Evolutionary conservation across 2,113 vertebrate genomes (phyloP).

Genomic region (Elachura formosa): DNA sequence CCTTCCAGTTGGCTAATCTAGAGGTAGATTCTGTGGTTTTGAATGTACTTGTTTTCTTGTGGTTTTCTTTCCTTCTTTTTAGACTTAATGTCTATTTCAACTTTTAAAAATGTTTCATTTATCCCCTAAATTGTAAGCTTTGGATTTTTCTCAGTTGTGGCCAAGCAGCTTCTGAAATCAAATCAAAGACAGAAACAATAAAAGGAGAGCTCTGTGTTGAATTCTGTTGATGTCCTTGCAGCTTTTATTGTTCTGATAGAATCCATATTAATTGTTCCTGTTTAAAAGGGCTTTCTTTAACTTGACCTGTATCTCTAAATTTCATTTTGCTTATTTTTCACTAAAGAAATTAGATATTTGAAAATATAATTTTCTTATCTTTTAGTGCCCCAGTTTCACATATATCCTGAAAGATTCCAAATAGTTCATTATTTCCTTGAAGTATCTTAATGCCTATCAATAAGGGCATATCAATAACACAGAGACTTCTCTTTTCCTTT

Average conservation of each 20-base stretch:
- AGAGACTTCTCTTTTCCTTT: background rate
- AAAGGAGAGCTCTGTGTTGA: background rate
- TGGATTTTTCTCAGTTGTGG: background rate
- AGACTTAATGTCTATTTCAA: background rate
- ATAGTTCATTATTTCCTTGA: background rate
- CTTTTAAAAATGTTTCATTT: background rate
- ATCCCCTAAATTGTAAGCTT: background rate
- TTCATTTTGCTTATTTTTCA: background rate
- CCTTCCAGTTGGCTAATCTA: background rate
- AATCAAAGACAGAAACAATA: background rate
- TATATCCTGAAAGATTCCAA: background rate
- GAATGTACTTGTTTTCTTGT: background rate
- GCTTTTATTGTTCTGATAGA: background rate
- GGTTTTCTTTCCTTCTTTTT: background rate
- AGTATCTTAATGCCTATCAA: background rate
- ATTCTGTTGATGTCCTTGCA: background rate
- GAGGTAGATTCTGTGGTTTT: background rate
- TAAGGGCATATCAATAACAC: background rate
- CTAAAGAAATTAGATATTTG: background rate
- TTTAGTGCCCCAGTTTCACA: background rate
- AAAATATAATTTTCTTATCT: background rate
- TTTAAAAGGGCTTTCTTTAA: background rate
- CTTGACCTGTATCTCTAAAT: background rate
- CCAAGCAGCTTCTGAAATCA: slow-evolving; percentile 1
- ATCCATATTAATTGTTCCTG: background rate